Evolutionary conservation across 2,888 invertebrate species (phyloP).

Genomic region (Eupelmus urozonus): DNA sequence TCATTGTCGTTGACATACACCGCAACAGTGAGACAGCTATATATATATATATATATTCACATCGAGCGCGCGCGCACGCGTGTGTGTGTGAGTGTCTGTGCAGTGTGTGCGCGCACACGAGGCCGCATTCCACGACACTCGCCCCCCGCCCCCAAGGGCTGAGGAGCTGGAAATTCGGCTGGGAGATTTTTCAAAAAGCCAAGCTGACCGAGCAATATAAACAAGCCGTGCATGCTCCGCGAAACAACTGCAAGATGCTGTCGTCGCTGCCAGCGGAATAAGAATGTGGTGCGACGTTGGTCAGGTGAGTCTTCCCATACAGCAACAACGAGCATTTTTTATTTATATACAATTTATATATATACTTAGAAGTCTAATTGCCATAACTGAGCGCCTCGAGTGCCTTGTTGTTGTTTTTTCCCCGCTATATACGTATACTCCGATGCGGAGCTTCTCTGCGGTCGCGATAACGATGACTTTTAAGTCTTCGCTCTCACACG

Average conservation of each 20-base stretch:
- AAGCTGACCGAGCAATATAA: background rate
- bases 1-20: too few relatives aligned
- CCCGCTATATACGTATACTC: slow-evolving; percentile 6
- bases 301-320: slow-evolving; percentile 74
- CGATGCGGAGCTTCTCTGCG: slow-evolving; percentile 4
- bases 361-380: background rate
- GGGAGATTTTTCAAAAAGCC: too few relatives aligned
- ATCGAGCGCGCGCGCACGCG: too few relatives aligned
- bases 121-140: too few relatives aligned
- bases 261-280: slow-evolving; percentile 76
- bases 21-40: too few relatives aligned
- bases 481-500: background rate
- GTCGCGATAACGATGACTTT: background rate
- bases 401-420: background rate
- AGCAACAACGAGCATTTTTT: background rate
- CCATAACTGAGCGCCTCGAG: background rate
- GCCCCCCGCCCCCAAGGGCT: too few relatives aligned
- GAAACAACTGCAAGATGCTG: slow-evolving; percentile 75
- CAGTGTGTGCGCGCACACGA: too few relatives aligned
- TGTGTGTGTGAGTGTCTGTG: too few relatives aligned
- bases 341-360: background rate
- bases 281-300: slow-evolving; percentile 77
- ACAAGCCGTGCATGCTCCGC: slow-evolving; percentile 69
- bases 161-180: too few relatives aligned
- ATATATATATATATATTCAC: too few relatives aligned